Base-by-base conservation (phyloP, 2,797 vertebrate species). In the Setipinna tenuifilis region DNA sequence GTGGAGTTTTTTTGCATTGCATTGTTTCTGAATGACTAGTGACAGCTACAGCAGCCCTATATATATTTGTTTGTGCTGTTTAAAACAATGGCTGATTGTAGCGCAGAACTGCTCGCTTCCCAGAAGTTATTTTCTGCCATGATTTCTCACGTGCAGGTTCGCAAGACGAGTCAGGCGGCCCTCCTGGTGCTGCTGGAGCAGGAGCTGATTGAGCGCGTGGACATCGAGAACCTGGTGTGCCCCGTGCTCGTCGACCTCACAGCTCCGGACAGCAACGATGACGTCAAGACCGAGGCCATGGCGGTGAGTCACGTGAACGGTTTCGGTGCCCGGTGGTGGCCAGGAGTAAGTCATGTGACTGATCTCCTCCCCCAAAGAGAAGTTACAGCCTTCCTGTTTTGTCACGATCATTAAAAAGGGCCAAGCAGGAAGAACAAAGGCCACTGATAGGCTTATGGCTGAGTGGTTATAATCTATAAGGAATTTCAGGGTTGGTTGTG, bases 131-230 rank as follows among this genome's bases (percentile, higher is more conserved):
- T 78, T 78, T 78, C 71, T 78, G 17, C 9, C 21, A 19, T 44
- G 6, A 19, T 19, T 35, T 86, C 11, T 21, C 21, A 10, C 11
- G 35, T 50, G 16, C 87, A 97, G 97, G 96, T 97, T 58, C 95
- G 97, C 82, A 97, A 97, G 92, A 97, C 97, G 48, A 97, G 96
- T 86, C 97, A 97, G 90, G 97, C 97, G 80, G 97, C 97, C 0
- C 88, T 97, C 86, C 90, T 97, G 87, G 96, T 97, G 89, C 93
- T 97, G 57, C 87, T 97, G 90, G 97, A 97, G 90, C 97, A 97
- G 91, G 97, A 97, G 82, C 94, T 97, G 71, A 96, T 97, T 0
- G 96, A 97, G 85, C 93, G 96, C 84, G 94, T 92, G 0, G 97
- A 97, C 50, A 95, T 97, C 87, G 97, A 97, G 90, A 96, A 93